Conservation (phyloP, 2,888 invertebrate genomes). For the Tillus elongatus region DNA sequence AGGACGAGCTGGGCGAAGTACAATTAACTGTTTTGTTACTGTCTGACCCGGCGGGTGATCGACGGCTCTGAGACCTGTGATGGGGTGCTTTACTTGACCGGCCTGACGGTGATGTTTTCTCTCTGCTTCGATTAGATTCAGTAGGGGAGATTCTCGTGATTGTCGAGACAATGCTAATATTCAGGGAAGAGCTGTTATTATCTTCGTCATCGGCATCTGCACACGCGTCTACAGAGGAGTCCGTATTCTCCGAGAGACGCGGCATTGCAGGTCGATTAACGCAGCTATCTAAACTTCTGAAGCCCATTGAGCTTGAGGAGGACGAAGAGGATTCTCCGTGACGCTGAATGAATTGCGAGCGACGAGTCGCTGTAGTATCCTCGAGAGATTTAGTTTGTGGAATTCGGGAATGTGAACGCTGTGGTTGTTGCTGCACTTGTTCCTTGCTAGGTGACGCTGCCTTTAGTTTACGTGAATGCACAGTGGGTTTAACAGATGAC, state of each 20-base stretch:
- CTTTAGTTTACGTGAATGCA: slow-evolving; percentile 25
- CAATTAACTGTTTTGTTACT: slow-evolving; percentile 29
- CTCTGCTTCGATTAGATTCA: slow-evolving; percentile 21
- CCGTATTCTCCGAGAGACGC: slow-evolving; percentile 45
- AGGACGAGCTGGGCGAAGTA: slow-evolving; percentile 30
- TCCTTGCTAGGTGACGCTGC: slow-evolving; percentile 18
- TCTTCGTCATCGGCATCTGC: slow-evolving; percentile 45
- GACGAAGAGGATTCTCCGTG: slow-evolving; percentile 48
- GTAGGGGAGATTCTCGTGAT: too few species aligned
- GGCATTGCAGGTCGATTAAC: slow-evolving; percentile 40
- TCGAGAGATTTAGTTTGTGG: slow-evolving; percentile 49
- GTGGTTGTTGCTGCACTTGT: slow-evolving; percentile 23
- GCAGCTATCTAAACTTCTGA: slow-evolving; percentile 54
- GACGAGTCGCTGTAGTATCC: slow-evolving; percentile 45
- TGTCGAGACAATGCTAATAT: slow-evolving; percentile 38
- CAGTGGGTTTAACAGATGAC: slow-evolving; percentile 28
- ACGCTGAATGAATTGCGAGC: slow-evolving; percentile 50
- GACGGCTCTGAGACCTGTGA: slow-evolving; percentile 29
- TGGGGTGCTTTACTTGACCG: slow-evolving; percentile 29
- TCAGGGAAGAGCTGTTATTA: slow-evolving; percentile 44
- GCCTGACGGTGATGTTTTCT: slow-evolving; percentile 37
- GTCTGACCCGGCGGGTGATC: slow-evolving; percentile 38
- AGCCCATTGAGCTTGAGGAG: slow-evolving; percentile 51
- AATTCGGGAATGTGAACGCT: slow-evolving; percentile 33
- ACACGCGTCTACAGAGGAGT: slow-evolving; percentile 43